Evolutionary conservation across 2,888 invertebrate genomes (phyloP).

Genomic region (Andrena trimmerana): DNA sequence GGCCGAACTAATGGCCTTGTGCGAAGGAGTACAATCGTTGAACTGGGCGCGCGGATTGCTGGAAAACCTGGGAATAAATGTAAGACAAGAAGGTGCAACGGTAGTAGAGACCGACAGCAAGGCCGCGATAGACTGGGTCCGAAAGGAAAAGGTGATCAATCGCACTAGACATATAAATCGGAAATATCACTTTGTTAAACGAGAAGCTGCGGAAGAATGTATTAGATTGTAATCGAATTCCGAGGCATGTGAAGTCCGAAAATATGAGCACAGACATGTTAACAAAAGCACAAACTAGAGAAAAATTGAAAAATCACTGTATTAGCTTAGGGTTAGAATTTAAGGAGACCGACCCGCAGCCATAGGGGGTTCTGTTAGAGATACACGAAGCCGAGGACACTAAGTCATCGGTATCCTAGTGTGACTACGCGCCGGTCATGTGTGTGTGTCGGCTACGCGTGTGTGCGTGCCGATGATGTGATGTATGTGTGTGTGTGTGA

Average conservation of each 20-base stretch:
- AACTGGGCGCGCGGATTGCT: not conserved
- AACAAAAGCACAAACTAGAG: not conserved
- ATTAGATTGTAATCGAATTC: too few species aligned
- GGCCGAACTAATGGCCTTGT: not conserved
- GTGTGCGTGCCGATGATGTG: too few species aligned
- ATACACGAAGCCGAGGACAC: not conserved
- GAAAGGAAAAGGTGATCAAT: not conserved
- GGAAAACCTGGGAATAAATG: not conserved
- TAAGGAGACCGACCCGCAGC: not conserved
- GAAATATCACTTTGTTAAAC: not conserved
- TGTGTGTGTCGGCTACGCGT: too few species aligned
- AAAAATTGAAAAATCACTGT: not conserved
- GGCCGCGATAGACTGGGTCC: not conserved
- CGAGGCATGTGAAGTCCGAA: not conserved
- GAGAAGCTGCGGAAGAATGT: not conserved
- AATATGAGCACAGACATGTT: not conserved
- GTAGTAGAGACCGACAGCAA: not conserved
- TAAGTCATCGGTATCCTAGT: too few species aligned
- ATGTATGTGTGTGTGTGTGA: too few species aligned
- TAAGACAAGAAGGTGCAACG: not conserved
- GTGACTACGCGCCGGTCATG: too few species aligned
- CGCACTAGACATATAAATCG: not conserved
- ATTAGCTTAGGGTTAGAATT: not conserved
- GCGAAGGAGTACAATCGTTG: not conserved
- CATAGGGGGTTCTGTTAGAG: not conserved